Base-by-base conservation (phyloP, 2,797 vertebrate genomes). In the Alectoris magna region DNA sequence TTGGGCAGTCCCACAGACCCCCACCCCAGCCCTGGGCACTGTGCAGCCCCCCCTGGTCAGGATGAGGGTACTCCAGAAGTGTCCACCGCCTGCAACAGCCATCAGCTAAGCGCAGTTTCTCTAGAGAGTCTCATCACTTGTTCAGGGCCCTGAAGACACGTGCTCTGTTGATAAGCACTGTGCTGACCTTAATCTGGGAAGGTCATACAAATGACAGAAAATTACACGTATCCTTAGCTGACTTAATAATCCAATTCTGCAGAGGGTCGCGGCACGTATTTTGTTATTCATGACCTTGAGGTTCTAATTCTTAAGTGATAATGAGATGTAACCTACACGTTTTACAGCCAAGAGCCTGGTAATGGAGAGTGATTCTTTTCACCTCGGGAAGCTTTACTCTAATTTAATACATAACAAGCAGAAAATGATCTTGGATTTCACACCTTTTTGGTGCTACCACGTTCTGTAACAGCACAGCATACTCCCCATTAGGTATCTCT, bases 361-460 rank as follows among this genome's bases (percentile, higher is more conserved):
- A 64, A 76, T 39, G n/a, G 48, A 88, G 56, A 81, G 19, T 31
- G 59, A 44, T 26, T 73, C 27, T 79, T 75, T 44, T 64, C 83
- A 72, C 56, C 82, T 64, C 73, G 2, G 59, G 36, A 82, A 77
- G 76, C 43, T 68, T 83, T 62, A 24, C 74, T 60, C 67, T 64
- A 48, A 69, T 86, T 88, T 75, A 70, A 76, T 64, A 44, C 38
- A 78, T n/a, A 94, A 64, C 70, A 77, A 71, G 22, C 62, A 80
- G 90, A 88, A 87, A 94, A 91, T 10, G 16, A 41, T 38, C 26
- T 56, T 23, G 72, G 69, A 49, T 93, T 86, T 86, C 81, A 84
- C 88, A 84, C 74, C n/a, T 64, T 44, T 19, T 46, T 24, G 24
- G 69, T 4, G 51, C 41, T 44, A 4, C 39, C 60, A 38, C 38